phyloP scores from a whole-genome alignment of 2,888 invertebrate species.

The Adineta ricciae region DNA sequence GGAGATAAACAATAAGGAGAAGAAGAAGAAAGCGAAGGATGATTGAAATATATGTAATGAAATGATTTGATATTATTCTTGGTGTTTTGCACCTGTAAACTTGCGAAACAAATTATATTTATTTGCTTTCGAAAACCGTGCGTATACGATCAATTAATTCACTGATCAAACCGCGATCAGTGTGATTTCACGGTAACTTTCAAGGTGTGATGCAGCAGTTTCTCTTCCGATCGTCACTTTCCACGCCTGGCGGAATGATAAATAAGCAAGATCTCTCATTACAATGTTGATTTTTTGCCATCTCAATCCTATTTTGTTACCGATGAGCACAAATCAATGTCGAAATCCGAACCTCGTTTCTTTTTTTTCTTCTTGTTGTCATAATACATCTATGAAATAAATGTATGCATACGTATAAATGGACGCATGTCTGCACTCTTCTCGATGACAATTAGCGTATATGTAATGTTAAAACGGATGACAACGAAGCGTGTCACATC shows the following conservation, averaged over 20 bases:
- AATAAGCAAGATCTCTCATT: conserved; percentile 5
- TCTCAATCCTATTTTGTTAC: background rate
- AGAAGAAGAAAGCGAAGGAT: background rate
- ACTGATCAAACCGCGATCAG: background rate
- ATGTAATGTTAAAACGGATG: background rate
- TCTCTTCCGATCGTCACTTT: background rate
- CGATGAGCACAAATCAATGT: background rate
- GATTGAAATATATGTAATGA: background rate
- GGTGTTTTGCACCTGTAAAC: background rate
- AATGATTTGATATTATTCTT: background rate
- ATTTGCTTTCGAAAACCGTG: background rate
- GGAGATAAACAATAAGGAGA: background rate
- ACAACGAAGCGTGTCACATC: conserved; percentile 3
- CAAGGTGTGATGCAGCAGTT: background rate
- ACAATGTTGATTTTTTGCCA: conserved; percentile 3
- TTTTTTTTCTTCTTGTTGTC: background rate
- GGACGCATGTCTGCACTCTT: background rate
- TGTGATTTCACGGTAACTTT: background rate
- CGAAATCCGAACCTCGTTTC: background rate
- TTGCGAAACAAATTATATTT: background rate
- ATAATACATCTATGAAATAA: background rate
- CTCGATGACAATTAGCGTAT: background rate
- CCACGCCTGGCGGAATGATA: background rate
- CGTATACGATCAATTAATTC: background rate
- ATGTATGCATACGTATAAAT: background rate